Evolutionary conservation across 2,113 vertebrate genomes (phyloP), one percentile per base, ranked within the genome.

Genomic region (Semnornis frantzii): DNA sequence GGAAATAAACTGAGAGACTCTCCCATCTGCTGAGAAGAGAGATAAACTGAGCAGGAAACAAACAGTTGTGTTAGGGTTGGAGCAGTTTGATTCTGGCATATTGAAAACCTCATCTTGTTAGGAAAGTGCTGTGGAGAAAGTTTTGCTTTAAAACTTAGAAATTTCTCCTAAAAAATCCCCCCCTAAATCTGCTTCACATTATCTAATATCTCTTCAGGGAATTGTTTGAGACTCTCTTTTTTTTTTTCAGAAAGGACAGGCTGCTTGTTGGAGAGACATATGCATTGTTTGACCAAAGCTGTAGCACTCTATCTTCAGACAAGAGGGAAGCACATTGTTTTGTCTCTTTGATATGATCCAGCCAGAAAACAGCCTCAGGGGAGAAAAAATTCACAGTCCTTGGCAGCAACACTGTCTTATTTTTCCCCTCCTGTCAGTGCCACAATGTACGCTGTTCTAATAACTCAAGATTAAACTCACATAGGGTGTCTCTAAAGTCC

Each of bases 241-340:
- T 59, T 62, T 72, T 58, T 34, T 66, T 23, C 65, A 87, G 17
- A 64, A 82, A 90, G 89, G 72, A 34, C 76, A 74, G 64, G 42
- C 89, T 94, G 93, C 34, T 55, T 82, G 39, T 85, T 92, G 82
- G 84, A 89, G 92, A 81, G 79, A 87, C 91, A 92, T 85, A 75
- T 73, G 91, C 76, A 93, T 94, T 93, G 94, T 94, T 95, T 89
- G 82, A 92, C 57, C 81, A 92, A 64, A 94, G 84, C 87, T 79
- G 78, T 87, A 90, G 74, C 74, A 37, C 72, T 93, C 82, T 93
- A 70, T 89, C 92, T 82, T 64, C 92, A 94, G 87, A 93, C 91
- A 46, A 92, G 92, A 93, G 89, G 89, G 82, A 87, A 96, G 82
- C 73, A 85, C 91, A 81, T 96, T 96, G 94, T 94, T 90, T 93